Evolutionary conservation across 2,888 invertebrate species (phyloP).

Genomic region (Rhyacophila evoluta): DNA sequence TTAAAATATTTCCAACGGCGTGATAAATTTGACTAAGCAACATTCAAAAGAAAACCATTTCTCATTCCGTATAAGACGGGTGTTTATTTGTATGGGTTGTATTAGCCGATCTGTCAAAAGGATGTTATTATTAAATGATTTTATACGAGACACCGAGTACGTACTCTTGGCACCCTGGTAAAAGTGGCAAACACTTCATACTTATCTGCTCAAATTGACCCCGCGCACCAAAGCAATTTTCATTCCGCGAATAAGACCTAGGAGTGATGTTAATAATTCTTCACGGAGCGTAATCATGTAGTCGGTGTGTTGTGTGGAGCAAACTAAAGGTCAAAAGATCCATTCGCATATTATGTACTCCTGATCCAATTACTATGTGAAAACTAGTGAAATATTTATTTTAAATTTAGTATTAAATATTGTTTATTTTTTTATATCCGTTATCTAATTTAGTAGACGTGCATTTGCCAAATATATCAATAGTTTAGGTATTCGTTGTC

Average conservation of each 20-base stretch:
- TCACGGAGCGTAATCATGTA: slow-evolving; percentile 19
- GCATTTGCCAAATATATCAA: no score
- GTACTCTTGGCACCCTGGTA: slow-evolving; percentile 21
- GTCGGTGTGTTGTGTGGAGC: background rate
- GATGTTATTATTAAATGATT: slow-evolving; percentile 19
- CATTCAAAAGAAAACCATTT: slow-evolving; percentile 2
- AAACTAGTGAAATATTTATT: no score
- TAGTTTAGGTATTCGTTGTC: no score
- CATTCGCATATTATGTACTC: background rate
- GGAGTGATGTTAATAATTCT: slow-evolving; percentile 25
- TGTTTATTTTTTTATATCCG: no score
- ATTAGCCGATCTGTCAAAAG: background rate
- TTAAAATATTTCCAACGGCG: background rate
- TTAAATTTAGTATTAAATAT: no score
- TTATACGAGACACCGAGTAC: background rate
- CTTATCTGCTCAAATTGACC: slow-evolving; percentile 25
- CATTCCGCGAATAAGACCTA: slow-evolving; percentile 27
- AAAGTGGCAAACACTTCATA: background rate
- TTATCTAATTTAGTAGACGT: no score
- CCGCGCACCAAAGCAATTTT: slow-evolving; percentile 15
- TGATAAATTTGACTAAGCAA: background rate
- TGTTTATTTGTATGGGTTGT: background rate
- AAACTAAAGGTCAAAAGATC: background rate
- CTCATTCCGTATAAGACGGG: background rate
- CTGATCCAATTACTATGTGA: background rate